Conservation (phyloP, 1,140 invertebrate genomes). For the Macrobrachium rosenbergii region DNA sequence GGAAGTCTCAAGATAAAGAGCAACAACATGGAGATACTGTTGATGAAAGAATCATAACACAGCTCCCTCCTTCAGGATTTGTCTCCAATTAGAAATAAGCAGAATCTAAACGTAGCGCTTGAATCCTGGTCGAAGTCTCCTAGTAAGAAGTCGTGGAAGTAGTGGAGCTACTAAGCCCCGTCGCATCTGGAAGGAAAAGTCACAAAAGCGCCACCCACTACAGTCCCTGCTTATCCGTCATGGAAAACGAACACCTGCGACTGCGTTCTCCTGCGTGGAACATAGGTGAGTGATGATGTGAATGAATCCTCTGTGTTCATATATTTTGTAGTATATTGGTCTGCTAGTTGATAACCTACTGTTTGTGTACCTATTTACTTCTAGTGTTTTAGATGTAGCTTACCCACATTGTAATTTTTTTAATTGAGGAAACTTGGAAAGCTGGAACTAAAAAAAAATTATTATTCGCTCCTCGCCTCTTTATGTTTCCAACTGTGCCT, state of each 20-base stretch:
- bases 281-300: constrained; percentile 32
- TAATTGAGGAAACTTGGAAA: too few relatives aligned
- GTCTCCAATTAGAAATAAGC: constrained; percentile 19
- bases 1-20: constrained; percentile 29
- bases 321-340: neutral
- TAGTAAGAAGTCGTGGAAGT: constrained; percentile 62
- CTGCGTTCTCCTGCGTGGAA: constrained; percentile 46
- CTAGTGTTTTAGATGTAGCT: too few relatives aligned
- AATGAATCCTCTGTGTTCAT: neutral
- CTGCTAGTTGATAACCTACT: neutral
- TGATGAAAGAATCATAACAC: constrained; percentile 61
- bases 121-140: constrained; percentile 62
- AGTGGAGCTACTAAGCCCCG: constrained; percentile 43
- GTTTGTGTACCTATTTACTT: too few relatives aligned
- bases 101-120: constrained; percentile 43
- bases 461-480: too few relatives aligned
- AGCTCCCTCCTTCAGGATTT: constrained; percentile 61
- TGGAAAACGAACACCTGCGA: constrained; percentile 61
- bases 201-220: constrained; percentile 58
- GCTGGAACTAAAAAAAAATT: too few relatives aligned
- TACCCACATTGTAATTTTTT: too few relatives aligned
- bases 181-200: constrained; percentile 60
- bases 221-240: constrained; percentile 62
- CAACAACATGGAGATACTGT: constrained; percentile 34
- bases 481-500: too few relatives aligned